Percentiles rank a stretch among this genome's conserved stretches.
These are phyloP conservation scores for Ferdinandea cuprea DNA, from an alignment of 2,888 invertebrate species.

Conservation along the genomic window DNA sequence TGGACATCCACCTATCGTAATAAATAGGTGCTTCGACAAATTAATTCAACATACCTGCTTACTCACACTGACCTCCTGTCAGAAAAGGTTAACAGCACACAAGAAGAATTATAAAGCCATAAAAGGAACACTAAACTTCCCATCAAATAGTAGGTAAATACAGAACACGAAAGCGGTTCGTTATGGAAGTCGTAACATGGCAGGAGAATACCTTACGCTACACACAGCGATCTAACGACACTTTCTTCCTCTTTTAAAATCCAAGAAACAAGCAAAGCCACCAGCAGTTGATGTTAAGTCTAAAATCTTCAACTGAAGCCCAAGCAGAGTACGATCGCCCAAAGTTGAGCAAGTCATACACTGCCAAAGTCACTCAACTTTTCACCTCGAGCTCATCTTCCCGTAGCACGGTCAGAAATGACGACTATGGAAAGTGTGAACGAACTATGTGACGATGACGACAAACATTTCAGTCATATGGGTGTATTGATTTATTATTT, in stretches of 20 bases:
- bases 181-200: no score
- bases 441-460: constrained; percentile 61
- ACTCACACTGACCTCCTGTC: constrained; percentile 16
- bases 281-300: not conserved
- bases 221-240: constrained; percentile 39
- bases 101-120: constrained; percentile 35
- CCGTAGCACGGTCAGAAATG: not conserved
- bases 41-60: no score
- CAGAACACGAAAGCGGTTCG: not conserved
- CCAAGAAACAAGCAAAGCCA: not conserved
- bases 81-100: constrained; percentile 40
- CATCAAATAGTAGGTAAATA: constrained; percentile 21
- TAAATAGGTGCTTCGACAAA: no score
- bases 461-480: constrained; percentile 43
- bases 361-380: constrained; percentile 64
- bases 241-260: not conserved
- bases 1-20: constrained; percentile 20
- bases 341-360: constrained; percentile 6
- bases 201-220: constrained; percentile 2
- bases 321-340: constrained; percentile 4
- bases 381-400: constrained; percentile 42
- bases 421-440: constrained; percentile 47
- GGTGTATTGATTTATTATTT: constrained; percentile 50
- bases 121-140: constrained; percentile 45
- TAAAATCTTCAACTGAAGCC: constrained; percentile 39